These are phyloP conservation scores for Sesamia inferens DNA, from an alignment of 2,888 invertebrate genomes.

Conservation along the genomic window DNA sequence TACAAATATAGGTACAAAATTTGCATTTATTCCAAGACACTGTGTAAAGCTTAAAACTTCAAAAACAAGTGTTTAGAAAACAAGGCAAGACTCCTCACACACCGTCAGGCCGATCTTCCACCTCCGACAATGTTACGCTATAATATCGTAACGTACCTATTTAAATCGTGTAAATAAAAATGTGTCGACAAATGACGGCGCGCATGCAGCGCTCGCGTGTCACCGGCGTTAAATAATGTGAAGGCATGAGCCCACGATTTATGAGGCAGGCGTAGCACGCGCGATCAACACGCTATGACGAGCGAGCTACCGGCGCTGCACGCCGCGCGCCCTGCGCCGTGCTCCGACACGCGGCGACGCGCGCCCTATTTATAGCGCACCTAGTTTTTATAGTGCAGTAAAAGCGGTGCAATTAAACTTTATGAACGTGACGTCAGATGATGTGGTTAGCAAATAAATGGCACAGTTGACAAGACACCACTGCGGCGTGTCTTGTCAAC, in stretches of 20 bases:
- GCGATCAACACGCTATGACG: constrained; percentile 70
- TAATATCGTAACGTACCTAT: constrained; percentile 52
- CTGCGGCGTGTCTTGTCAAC: too few relatives aligned
- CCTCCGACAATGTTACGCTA: constrained; percentile 21
- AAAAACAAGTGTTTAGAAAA: constrained; percentile 31
- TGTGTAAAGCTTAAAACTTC: constrained; percentile 14
- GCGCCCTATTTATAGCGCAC: constrained; percentile 62
- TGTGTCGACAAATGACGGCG: constrained; percentile 64
- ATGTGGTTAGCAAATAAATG: constrained; percentile 63
- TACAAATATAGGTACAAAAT: neutral
- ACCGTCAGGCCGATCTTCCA: constrained; percentile 9
- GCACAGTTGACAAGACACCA: constrained; percentile 51
- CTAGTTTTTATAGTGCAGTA: constrained; percentile 72
- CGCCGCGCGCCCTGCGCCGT: constrained; percentile 33
- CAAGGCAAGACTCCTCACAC: too few relatives aligned
- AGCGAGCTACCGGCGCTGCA: constrained; percentile 24
- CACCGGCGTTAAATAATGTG: constrained; percentile 75
- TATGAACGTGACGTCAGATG: constrained; percentile 68
- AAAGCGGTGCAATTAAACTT: constrained; percentile 72
- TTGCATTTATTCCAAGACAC: neutral
- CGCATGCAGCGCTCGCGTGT: constrained; percentile 70
- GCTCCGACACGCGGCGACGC: constrained; percentile 54
- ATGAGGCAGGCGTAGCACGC: constrained; percentile 60
- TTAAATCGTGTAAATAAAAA: constrained; percentile 61
- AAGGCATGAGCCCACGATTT: constrained; percentile 73